These are phyloP conservation scores for Ancistrus triradiatus DNA, from an alignment of 2,113 vertebrate species.

Conservation along the genomic window DNA sequence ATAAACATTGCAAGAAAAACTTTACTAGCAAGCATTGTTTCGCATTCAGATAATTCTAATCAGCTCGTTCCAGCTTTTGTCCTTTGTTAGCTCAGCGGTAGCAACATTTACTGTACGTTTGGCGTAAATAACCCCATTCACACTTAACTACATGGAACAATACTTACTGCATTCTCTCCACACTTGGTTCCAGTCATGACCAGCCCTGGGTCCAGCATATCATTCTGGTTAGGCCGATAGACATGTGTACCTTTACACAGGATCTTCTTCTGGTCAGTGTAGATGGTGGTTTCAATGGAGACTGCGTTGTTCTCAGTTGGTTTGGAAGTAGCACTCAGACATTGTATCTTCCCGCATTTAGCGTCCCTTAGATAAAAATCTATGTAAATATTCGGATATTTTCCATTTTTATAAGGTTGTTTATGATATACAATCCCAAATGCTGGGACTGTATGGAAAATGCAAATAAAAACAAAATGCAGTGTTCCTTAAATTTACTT, in stretches of 20 bases:
- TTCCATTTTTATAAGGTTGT: background rate
- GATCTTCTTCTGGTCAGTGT: slow-evolving; percentile 54
- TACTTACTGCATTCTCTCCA: slow-evolving; percentile 78
- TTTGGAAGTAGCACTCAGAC: slow-evolving; percentile 74
- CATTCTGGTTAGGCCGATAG: slow-evolving; percentile 75
- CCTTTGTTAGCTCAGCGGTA: too few relatives aligned
- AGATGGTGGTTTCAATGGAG: slow-evolving; percentile 83
- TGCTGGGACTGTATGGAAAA: too few relatives aligned
- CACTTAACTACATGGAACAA: too few relatives aligned
- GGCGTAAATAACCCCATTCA: too few relatives aligned
- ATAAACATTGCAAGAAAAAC: too few relatives aligned
- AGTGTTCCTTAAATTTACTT: too few relatives aligned
- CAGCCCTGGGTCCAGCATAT: slow-evolving; percentile 91
- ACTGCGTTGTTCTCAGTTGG: slow-evolving; percentile 85
- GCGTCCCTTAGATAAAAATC: slow-evolving; percentile 71
- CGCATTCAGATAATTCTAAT: too few relatives aligned
- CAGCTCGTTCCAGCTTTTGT: too few relatives aligned
- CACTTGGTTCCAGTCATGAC: slow-evolving; percentile 95
- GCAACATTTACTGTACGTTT: too few relatives aligned
- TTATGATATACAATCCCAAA: too few relatives aligned
- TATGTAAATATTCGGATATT: background rate
- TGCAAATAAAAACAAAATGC: too few relatives aligned
- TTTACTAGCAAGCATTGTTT: too few relatives aligned
- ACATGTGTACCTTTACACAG: slow-evolving; percentile 87
- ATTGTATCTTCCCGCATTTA: slow-evolving; percentile 96